Evolutionary conservation across 1,140 invertebrate genomes (phyloP).

Genomic region (Potamilus streckersoni): DNA sequence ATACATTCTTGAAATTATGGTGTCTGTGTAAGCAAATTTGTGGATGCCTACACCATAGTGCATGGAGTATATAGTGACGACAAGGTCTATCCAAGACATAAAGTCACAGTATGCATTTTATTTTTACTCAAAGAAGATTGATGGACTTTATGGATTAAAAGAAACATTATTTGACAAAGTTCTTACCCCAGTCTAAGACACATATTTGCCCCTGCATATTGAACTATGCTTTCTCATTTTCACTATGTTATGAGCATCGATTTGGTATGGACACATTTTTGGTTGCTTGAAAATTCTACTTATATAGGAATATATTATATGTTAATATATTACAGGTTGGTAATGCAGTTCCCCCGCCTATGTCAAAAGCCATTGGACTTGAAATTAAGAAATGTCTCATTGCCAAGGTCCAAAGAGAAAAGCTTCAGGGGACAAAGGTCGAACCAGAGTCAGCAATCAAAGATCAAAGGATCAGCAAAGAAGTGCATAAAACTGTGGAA

Average conservation of each 20-base stretch:
- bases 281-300: too few species aligned
- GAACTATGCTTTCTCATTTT: not conserved
- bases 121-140: too few species aligned
- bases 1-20: too few species aligned
- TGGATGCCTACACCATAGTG: not conserved
- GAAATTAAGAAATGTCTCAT: slow-evolving; percentile 70
- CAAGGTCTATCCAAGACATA: not conserved
- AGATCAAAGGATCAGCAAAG: too few species aligned
- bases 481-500: too few species aligned
- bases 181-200: not conserved
- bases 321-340: slow-evolving; percentile 72
- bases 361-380: slow-evolving; percentile 80
- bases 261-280: not conserved
- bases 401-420: slow-evolving; percentile 36
- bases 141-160: too few species aligned
- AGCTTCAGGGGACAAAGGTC: too few species aligned
- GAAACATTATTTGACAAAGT: not conserved
- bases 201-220: not conserved
- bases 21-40: too few species aligned
- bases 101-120: not conserved
- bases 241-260: not conserved
- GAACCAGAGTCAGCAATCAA: too few species aligned
- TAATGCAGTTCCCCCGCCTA: slow-evolving; percentile 88
- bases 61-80: not conserved
- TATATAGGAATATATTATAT: not conserved